Evolutionary conservation across 2,888 invertebrate genomes (phyloP).

Genomic region (Hydriomena furcata): DNA sequence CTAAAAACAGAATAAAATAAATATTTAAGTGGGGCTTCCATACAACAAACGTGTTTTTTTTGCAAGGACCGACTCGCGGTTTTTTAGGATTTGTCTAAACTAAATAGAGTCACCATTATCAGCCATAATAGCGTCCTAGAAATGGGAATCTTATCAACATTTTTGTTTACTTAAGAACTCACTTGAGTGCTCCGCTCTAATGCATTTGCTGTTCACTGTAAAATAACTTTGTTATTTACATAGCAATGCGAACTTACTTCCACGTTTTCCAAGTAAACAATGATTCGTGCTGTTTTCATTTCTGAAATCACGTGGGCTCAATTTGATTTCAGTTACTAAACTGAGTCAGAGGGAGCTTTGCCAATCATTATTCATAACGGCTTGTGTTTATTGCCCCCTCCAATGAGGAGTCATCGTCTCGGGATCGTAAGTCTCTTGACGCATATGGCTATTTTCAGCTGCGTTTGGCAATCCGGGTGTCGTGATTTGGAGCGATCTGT

Average conservation of each 20-base stretch:
- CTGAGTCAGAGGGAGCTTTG: constrained; percentile 62
- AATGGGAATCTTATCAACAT: no score
- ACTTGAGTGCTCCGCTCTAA: background rate
- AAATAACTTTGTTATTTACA: constrained; percentile 4
- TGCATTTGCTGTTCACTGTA: constrained; percentile 12
- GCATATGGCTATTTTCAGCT: constrained; percentile 67
- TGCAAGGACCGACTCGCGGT: no score
- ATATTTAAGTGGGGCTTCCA: no score
- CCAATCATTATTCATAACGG: constrained; percentile 70
- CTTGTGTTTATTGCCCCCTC: constrained; percentile 63
- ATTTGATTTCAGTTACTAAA: constrained; percentile 41
- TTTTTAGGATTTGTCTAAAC: no score
- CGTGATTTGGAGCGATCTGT: constrained; percentile 46
- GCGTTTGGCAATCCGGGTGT: constrained; percentile 41
- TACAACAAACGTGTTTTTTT: no score
- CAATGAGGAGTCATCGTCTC: constrained; percentile 61
- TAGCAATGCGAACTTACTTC: constrained; percentile 21
- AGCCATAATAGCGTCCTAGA: no score
- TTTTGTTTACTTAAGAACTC: constrained; percentile 8
- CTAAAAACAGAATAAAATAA: no score
- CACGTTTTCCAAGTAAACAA: constrained; percentile 41
- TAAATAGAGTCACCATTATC: no score
- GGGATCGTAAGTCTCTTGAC: constrained; percentile 62
- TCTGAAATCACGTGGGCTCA: constrained; percentile 47
- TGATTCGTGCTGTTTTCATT: constrained; percentile 39